Evolutionary conservation across 2,797 vertebrate species (phyloP).

Genomic region (Monodelphis domestica): DNA sequence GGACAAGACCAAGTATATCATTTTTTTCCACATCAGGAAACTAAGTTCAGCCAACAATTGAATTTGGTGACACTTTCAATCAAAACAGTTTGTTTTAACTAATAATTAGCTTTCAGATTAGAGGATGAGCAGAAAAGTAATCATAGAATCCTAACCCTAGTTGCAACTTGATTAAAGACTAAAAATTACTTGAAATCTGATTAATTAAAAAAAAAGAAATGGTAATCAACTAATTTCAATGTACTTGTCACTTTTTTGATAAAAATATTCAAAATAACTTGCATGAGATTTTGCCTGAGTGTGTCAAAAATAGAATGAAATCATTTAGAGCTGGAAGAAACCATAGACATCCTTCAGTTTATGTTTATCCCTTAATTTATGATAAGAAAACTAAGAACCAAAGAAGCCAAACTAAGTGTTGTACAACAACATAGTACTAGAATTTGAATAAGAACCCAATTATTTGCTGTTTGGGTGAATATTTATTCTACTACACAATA

Average conservation of each 20-base stretch:
- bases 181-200: background rate
- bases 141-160: background rate
- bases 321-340: background rate
- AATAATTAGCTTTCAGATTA: background rate
- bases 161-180: background rate
- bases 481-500: background rate
- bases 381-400: no score
- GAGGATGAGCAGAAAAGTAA: background rate
- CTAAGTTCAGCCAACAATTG: background rate
- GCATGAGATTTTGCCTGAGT: background rate
- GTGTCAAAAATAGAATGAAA: constrained; percentile 20
- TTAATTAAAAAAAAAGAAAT: background rate
- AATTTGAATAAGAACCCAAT: background rate
- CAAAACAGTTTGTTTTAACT: constrained; percentile 15
- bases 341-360: background rate
- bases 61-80: constrained; percentile 1
- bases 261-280: constrained; percentile 5
- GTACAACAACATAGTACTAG: background rate
- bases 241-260: background rate
- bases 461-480: background rate
- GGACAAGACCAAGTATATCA: background rate
- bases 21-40: background rate
- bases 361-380: background rate
- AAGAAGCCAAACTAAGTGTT: no score
- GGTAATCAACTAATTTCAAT: background rate